phyloP scores from a whole-genome alignment of 2,113 vertebrate genomes.

The Myocastor coypus region DNA sequence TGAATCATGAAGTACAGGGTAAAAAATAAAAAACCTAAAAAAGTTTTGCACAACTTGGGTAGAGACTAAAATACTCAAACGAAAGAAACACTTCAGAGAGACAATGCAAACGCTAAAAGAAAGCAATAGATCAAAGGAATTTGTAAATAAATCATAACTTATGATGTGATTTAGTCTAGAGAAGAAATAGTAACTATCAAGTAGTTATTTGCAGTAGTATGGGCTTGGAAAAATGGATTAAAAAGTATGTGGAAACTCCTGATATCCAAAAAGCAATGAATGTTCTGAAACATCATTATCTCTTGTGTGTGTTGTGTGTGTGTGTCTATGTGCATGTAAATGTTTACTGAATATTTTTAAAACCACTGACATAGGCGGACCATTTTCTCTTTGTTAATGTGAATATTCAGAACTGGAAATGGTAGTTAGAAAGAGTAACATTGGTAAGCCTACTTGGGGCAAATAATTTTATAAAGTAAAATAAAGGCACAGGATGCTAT shows the following conservation, averaged over 20 bases:
- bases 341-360: not conserved
- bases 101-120: not conserved
- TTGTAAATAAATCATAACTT: not conserved
- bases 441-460: conserved; percentile 24
- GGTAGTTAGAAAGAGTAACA: not conserved
- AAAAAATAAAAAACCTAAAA: not conserved
- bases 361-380: not conserved
- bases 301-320: not conserved
- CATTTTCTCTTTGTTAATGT: not conserved
- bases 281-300: not conserved
- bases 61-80: not conserved
- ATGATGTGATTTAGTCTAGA: not conserved
- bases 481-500: not conserved
- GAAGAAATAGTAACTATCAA: not conserved
- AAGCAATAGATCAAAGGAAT: not conserved
- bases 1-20: not conserved
- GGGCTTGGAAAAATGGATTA: not conserved
- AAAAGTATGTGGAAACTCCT: not conserved
- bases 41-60: not conserved
- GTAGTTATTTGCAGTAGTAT: not conserved
- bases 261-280: not conserved
- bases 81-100: not conserved
- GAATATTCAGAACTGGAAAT: not conserved
- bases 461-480: conserved; percentile 29
- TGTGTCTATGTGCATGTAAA: not conserved